A percentile compares a stretch with the other conserved stretches of the same genome.
These are phyloP conservation scores for Rhagophthalmus giganteus DNA, from an alignment of 2,888 invertebrate species.

Conservation along the genomic window DNA sequence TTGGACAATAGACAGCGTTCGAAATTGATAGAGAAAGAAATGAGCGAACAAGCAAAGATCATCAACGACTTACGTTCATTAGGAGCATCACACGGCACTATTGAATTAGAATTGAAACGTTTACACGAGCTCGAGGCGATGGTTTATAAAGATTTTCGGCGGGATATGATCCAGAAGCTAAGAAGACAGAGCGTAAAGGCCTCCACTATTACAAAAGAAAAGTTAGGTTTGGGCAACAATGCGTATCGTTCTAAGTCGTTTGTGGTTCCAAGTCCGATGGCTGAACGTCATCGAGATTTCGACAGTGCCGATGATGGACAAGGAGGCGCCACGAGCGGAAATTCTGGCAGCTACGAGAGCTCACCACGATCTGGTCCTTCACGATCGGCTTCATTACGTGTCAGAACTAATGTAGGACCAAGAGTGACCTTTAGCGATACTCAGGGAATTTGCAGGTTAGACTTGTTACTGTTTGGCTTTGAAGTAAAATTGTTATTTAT, in stretches of 20 bases:
- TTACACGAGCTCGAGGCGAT: constrained; percentile 91
- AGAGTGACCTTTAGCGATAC: constrained; percentile 65
- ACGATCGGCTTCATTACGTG: constrained; percentile 69
- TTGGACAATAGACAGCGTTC: constrained; percentile 83
- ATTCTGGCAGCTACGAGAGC: constrained; percentile 70
- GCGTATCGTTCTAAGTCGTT: constrained; percentile 78
- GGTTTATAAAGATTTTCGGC: constrained; percentile 90
- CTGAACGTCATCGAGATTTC: constrained; percentile 56
- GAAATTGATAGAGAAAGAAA: constrained; percentile 93
- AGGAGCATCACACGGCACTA: constrained; percentile 86
- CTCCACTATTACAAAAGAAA: constrained; percentile 73
- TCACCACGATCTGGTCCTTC: constrained; percentile 74
- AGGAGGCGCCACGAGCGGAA: constrained; percentile 56
- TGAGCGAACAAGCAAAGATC: constrained; percentile 96
- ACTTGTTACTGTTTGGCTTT: background rate
- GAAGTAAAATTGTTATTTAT: constrained; percentile 22
- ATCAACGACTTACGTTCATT: constrained; percentile 86
- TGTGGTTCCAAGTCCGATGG: constrained; percentile 69
- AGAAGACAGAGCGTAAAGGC: constrained; percentile 81
- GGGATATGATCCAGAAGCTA: constrained; percentile 90
- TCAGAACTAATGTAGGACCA: constrained; percentile 58
- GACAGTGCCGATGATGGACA: constrained; percentile 58
- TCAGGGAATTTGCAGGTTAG: constrained; percentile 53
- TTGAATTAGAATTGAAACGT: constrained; percentile 89
- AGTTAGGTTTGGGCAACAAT: constrained; percentile 66